Base-by-base conservation (phyloP, 2,888 invertebrate species). In the Melanophora roralis region DNA sequence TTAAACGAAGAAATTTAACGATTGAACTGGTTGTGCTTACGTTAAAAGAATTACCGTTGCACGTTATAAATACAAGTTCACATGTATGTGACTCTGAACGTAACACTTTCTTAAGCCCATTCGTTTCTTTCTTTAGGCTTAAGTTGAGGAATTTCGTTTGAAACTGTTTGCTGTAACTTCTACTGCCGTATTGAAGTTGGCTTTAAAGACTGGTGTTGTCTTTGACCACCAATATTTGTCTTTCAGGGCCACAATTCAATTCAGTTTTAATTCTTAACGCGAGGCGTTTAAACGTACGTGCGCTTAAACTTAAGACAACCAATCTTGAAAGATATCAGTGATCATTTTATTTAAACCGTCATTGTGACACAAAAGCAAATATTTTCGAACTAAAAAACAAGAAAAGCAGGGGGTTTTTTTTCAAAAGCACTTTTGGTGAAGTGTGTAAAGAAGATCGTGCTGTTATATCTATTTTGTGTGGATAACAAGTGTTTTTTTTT, bases 251-350 rank as follows among this genome's bases (percentile, higher is more conserved):
- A 83, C 79, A 82, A 83, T 85, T 86, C 57, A 68, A 77, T 85
- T 85, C 85, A 88, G 89, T 88, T 85, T 84, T 84, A 82, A 83
- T 88, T 86, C 86, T 86, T 83, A 85, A 85, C 83, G 85, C 78
- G 82, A 80, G 85, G 83, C 84, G 87, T 82, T 78, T 83, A 64
- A 73, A 80, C 80, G 62, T 79, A 43, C 32, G 60, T 53, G 55
- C 79, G 82, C 77, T 74, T 69, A 21, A 74, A 51, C 38, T 78
- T 34, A 9, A 62, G 59, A 21, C 16, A 53, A 51, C 19, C 27
- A 32, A 45, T 36, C 36, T 55, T 60, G 23, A 16, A 21, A 49
- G n/a, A n/a, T n/a, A 43, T 57, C 12, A 34, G 43, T 16, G 45
- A 36, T 36, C 16, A 36, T 45, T 21, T 34, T 12, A 23, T 51